Evolutionary conservation across 2,888 invertebrate genomes (phyloP).

Genomic region (Drosophila bunnanda): DNA sequence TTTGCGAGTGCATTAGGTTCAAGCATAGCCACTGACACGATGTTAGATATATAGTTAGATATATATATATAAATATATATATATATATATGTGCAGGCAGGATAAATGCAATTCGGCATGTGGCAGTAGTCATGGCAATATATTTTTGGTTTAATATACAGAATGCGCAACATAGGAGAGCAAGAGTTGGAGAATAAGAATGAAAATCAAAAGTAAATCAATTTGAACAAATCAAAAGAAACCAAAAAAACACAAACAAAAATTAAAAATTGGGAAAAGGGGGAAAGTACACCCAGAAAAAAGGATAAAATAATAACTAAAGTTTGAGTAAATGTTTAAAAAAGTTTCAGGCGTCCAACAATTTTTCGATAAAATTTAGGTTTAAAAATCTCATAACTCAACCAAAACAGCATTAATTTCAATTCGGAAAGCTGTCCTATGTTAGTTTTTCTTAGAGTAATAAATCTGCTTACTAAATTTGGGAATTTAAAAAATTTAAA

Average conservation of each 20-base stretch:
- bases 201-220: slow-evolving; percentile 43
- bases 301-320: not conserved
- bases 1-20: slow-evolving; percentile 60
- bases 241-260: slow-evolving; percentile 19
- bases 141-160: slow-evolving; percentile 26
- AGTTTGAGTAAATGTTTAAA: not conserved
- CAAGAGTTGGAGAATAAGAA: slow-evolving; percentile 40
- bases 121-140: slow-evolving; percentile 27
- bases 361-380: too few species aligned
- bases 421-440: too few species aligned
- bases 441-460: too few species aligned
- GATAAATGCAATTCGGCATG: slow-evolving; percentile 29
- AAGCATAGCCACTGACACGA: slow-evolving; percentile 60
- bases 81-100: slow-evolving; percentile 7
- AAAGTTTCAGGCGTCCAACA: too few species aligned
- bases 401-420: too few species aligned
- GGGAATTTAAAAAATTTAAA: too few species aligned
- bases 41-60: slow-evolving; percentile 37
- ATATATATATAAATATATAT: slow-evolving; percentile 10
- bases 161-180: slow-evolving; percentile 49
- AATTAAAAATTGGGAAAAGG: not conserved
- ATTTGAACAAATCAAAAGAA: slow-evolving; percentile 27
- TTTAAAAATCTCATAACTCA: too few species aligned
- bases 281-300: slow-evolving; percentile 2
- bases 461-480: too few species aligned